These are phyloP conservation scores for Machimus atricapillus DNA, from an alignment of 2,888 invertebrate species.

Conservation along the genomic window DNA sequence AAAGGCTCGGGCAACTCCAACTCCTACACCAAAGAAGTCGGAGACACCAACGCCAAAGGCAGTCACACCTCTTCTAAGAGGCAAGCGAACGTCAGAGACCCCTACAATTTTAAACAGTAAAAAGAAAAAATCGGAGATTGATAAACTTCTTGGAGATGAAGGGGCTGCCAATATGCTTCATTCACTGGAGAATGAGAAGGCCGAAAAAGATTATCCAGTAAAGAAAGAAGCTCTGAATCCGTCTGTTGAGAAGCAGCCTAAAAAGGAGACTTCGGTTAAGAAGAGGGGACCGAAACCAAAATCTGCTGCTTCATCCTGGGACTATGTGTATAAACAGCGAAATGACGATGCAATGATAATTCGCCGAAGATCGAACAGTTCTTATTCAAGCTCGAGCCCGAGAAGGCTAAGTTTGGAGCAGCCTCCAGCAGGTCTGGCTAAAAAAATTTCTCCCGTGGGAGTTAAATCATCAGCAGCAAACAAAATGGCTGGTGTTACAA, in stretches of 20 bases:
- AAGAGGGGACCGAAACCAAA: conserved; percentile 34
- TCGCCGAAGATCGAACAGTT: conserved; percentile 82
- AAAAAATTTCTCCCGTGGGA: conserved; percentile 28
- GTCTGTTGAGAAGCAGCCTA: conserved; percentile 53
- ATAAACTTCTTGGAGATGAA: conserved; percentile 81
- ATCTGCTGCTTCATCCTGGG: conserved; percentile 61
- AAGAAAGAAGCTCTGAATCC: conserved; percentile 45
- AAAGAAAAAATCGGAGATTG: conserved; percentile 74
- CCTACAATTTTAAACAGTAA: conserved; percentile 55
- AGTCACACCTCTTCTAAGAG: neutral
- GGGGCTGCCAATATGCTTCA: conserved; percentile 87
- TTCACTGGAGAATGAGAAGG: conserved; percentile 68
- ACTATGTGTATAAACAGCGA: conserved; percentile 69
- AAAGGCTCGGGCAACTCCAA: conserved; percentile 38
- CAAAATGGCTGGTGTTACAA: neutral
- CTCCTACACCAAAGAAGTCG: conserved; percentile 32
- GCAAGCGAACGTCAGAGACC: neutral
- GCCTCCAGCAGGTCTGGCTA: conserved; percentile 50
- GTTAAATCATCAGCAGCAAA: conserved; percentile 48
- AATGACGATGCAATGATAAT: conserved; percentile 82
- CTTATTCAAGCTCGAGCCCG: conserved; percentile 77
- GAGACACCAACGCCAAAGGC: conserved; percentile 37
- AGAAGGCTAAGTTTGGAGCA: conserved; percentile 66
- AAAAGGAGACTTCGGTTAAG: conserved; percentile 2
- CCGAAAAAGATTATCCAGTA: conserved; percentile 48